A percentile compares a stretch with the other conserved stretches of the same genome.
phyloP scores from a whole-genome alignment of 2,113 vertebrate species.

The Atherinomorus stipes region DNA sequence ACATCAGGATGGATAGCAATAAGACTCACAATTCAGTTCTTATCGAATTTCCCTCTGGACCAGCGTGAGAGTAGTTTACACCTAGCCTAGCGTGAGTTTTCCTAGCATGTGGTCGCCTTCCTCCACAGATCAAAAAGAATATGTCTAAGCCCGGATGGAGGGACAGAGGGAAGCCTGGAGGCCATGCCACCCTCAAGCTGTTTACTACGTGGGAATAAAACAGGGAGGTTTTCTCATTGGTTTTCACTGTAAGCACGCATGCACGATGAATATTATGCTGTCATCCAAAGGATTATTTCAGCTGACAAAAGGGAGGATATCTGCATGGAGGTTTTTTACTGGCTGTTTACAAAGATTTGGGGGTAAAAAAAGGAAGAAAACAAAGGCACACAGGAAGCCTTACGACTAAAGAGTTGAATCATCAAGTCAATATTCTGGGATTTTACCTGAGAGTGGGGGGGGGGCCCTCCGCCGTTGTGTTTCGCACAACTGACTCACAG shows the following conservation, averaged over 20 bases:
- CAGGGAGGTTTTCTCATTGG: constrained; percentile 54
- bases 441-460: constrained; percentile 77
- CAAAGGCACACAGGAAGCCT: constrained; percentile 25
- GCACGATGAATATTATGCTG: constrained; percentile 53
- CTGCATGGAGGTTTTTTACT: constrained; percentile 53
- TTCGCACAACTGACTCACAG: constrained; percentile 77
- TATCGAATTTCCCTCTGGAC: constrained; percentile 65
- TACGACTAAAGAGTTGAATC: constrained; percentile 75
- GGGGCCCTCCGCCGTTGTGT: constrained; percentile 72
- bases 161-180: constrained; percentile 66
- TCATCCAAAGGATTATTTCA: constrained; percentile 63
- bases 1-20: constrained; percentile 46
- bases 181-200: constrained; percentile 71
- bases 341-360: constrained; percentile 59
- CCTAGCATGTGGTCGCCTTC: constrained; percentile 68
- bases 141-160: constrained; percentile 58
- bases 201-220: constrained; percentile 54
- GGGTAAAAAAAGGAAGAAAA: constrained; percentile 19
- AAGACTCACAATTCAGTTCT: constrained; percentile 60
- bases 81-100: constrained; percentile 54
- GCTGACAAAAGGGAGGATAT: constrained; percentile 44
- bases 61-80: constrained; percentile 57
- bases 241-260: constrained; percentile 34
- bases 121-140: constrained; percentile 71
- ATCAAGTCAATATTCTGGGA: constrained; percentile 79